phyloP scores from a whole-genome alignment of 2,888 invertebrate genomes.

The Laspeyria flexula region DNA sequence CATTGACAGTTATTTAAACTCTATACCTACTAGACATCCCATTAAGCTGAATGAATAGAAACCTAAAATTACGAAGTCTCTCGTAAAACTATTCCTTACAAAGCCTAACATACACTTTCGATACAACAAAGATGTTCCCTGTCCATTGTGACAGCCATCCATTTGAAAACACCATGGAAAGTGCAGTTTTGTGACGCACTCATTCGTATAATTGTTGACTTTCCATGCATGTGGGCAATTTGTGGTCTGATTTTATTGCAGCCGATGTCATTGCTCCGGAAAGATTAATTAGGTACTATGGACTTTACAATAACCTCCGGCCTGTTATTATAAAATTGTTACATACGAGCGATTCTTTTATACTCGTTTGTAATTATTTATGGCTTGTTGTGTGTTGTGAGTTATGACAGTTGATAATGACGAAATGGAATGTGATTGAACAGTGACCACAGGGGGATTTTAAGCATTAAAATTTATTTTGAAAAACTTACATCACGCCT shows the following conservation, averaged over 20 bases:
- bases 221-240: slow-evolving; percentile 58
- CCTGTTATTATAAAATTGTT: slow-evolving; percentile 27
- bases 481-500: no score
- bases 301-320: slow-evolving; percentile 23
- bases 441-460: background rate
- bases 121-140: slow-evolving; percentile 26
- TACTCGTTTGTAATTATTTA: slow-evolving; percentile 8
- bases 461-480: no score
- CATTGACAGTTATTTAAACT: no score
- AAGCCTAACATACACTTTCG: slow-evolving; percentile 18
- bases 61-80: background rate
- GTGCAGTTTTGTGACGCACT: slow-evolving; percentile 63
- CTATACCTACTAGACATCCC: no score
- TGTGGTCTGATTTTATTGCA: slow-evolving; percentile 27
- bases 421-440: background rate
- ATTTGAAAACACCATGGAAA: slow-evolving; percentile 58
- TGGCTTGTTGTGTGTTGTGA: background rate
- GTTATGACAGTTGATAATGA: background rate
- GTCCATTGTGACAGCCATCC: slow-evolving; percentile 40
- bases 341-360: slow-evolving; percentile 26
- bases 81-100: slow-evolving; percentile 20
- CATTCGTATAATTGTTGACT: slow-evolving; percentile 71
- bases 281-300: slow-evolving; percentile 23
- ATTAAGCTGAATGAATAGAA: background rate
- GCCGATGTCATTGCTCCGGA: slow-evolving; percentile 30